A percentile compares a stretch with the other conserved stretches of the same genome.
phyloP scores from a whole-genome alignment of 1,140 invertebrate species.

The Drosophila repleta region DNA sequence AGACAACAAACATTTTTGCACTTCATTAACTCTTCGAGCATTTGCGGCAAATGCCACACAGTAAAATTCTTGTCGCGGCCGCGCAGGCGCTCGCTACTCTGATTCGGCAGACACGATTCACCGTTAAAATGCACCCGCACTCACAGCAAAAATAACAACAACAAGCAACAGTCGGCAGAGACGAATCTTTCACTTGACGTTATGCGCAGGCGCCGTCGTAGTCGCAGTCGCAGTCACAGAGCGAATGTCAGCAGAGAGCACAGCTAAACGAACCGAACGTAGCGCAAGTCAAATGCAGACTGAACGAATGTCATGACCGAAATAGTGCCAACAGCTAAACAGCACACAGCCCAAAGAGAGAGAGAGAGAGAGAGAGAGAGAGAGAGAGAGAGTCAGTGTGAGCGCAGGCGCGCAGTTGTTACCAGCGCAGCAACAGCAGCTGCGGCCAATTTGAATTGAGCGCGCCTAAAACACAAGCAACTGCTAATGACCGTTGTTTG shows the following conservation, averaged over 20 bases:
- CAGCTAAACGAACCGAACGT: conserved; percentile 58
- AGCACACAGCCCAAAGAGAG: conserved; percentile 8
- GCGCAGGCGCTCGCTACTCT: conserved; percentile 24
- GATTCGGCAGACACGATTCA: conserved; percentile 20
- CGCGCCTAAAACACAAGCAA: conserved; percentile 43
- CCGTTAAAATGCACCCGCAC: conserved; percentile 37
- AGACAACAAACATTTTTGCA: conserved; percentile 70
- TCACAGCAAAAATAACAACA: conserved; percentile 14
- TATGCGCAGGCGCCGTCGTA: conserved; percentile 11
- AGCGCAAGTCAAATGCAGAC: conserved; percentile 75
- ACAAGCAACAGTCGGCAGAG: conserved; percentile 15
- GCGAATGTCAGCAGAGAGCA: not conserved
- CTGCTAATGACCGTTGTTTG: conserved; percentile 69
- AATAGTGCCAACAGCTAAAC: conserved; percentile 45
- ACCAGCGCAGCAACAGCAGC: conserved; percentile 46
- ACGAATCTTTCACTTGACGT: conserved; percentile 39
- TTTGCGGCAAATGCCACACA: conserved; percentile 67
- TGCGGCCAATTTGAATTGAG: conserved; percentile 57
- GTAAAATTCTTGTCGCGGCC: conserved; percentile 55
- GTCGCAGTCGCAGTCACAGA: conserved; percentile 19
- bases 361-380: conserved; percentile 12
- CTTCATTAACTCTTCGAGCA: conserved; percentile 74
- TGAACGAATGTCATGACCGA: conserved; percentile 83
- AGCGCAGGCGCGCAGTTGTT: conserved; percentile 39
- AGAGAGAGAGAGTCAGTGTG: conserved; percentile 15